Percentiles rank a stretch among this genome's conserved stretches.
phyloP scores from a whole-genome alignment of 2,888 invertebrate species.

The Cynaeus angustus region DNA sequence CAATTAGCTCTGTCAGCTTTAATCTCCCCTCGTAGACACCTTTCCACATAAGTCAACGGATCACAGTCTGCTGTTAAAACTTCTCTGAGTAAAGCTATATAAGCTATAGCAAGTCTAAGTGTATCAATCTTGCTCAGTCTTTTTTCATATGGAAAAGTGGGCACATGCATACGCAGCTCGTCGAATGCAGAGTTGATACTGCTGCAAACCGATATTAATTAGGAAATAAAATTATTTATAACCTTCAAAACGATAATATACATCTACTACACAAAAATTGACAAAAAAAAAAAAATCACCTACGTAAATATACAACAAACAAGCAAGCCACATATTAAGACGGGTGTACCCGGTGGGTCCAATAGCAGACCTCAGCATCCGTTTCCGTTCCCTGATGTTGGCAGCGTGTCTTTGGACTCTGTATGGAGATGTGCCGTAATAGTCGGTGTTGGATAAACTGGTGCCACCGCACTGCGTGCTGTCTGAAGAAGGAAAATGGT shows the following conservation, averaged over 20 bases:
- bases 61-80: slow-evolving; percentile 92
- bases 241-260: slow-evolving; percentile 2
- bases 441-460: slow-evolving; percentile 72
- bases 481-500: slow-evolving; percentile 56
- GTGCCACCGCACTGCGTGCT: slow-evolving; percentile 63
- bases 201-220: slow-evolving; percentile 74
- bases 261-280: slow-evolving; percentile 21
- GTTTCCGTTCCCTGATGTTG: slow-evolving; percentile 96
- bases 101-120: slow-evolving; percentile 95
- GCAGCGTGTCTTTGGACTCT: slow-evolving; percentile 94
- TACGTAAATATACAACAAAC: slow-evolving; percentile 52
- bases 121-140: slow-evolving; percentile 99
- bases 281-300: slow-evolving; percentile 50
- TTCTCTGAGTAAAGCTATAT: slow-evolving; percentile 94
- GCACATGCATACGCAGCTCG: slow-evolving; percentile 97
- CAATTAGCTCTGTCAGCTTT: slow-evolving; percentile 92
- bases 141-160: slow-evolving; percentile 99
- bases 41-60: slow-evolving; percentile 94
- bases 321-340: slow-evolving; percentile 66
- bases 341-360: slow-evolving; percentile 83
- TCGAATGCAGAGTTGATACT: slow-evolving; percentile 99
- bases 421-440: slow-evolving; percentile 85
- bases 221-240: slow-evolving; percentile 33
- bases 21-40: slow-evolving; percentile 91
- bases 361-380: slow-evolving; percentile 96